Evolutionary conservation across 2,797 vertebrate genomes (phyloP).

Genomic region (Thaleichthys pacificus): DNA sequence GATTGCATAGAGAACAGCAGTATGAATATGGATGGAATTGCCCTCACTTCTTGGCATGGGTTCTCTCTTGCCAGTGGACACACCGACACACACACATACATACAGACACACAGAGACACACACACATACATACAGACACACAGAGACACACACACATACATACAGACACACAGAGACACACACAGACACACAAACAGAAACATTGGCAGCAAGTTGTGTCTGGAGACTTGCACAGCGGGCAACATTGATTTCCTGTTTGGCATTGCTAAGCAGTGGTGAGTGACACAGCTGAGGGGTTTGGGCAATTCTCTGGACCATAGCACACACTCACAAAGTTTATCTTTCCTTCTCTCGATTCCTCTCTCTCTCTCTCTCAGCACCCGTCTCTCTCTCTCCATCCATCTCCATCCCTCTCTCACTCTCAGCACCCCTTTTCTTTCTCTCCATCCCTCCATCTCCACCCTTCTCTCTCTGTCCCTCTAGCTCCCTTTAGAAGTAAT

Average conservation of each 20-base stretch:
- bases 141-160: constrained; percentile 10
- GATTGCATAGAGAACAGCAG: constrained; percentile 34
- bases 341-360: constrained; percentile 17
- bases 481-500: neutral
- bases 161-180: no score
- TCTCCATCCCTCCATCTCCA: neutral
- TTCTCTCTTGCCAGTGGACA: constrained; percentile 53
- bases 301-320: constrained; percentile 50
- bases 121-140: no score
- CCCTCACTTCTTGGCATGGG: constrained; percentile 51
- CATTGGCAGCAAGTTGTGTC: constrained; percentile 54
- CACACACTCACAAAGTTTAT: constrained; percentile 28
- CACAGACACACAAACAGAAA: constrained; percentile 35
- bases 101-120: constrained; percentile 24
- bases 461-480: neutral
- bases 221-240: constrained; percentile 52
- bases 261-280: constrained; percentile 54
- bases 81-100: constrained; percentile 14
- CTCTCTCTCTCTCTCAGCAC: constrained; percentile 16
- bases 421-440: neutral
- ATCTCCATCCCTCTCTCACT: constrained; percentile 26
- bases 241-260: constrained; percentile 71
- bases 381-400: constrained; percentile 27
- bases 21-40: constrained; percentile 41
- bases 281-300: constrained; percentile 54